Evolutionary conservation across 2,113 vertebrate genomes (phyloP).

Genomic region (Muntiacus reevesi): DNA sequence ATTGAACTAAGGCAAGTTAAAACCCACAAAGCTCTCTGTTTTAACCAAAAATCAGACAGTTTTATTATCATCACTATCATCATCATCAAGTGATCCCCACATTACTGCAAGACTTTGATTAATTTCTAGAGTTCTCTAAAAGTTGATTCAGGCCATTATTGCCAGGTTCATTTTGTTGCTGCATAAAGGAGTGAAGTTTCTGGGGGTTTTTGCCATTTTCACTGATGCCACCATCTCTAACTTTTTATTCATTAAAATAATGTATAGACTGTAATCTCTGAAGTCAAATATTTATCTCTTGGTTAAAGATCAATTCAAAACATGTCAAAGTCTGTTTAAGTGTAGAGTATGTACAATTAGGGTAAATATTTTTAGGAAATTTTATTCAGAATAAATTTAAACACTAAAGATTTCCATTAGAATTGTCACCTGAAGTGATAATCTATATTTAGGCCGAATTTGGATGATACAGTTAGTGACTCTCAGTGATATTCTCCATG

Average conservation of each 20-base stretch:
- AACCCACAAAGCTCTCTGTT: background rate
- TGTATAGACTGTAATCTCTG: background rate
- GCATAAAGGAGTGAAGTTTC: background rate
- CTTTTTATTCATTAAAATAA: background rate
- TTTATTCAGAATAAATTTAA: slow-evolving; percentile 15
- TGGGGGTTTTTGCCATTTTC: background rate
- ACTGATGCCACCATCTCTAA: background rate
- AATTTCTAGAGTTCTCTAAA: background rate
- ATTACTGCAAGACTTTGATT: background rate
- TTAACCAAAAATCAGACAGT: background rate
- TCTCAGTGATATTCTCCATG: background rate
- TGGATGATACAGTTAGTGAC: background rate
- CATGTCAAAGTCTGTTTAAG: background rate
- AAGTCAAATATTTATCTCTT: background rate
- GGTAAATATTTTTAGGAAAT: background rate
- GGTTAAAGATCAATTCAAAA: background rate
- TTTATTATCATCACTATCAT: background rate
- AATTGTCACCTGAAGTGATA: slow-evolving; percentile 4
- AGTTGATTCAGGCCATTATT: background rate
- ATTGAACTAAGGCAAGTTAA: background rate
- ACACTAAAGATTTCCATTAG: background rate
- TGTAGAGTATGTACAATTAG: background rate
- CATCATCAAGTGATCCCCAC: background rate
- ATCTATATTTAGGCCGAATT: background rate
- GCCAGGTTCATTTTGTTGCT: background rate